A percentile compares a stretch with the other conserved stretches of the same genome.
Conservation (phyloP, 2,888 invertebrate species). For the Ectemnius lituratus region DNA sequence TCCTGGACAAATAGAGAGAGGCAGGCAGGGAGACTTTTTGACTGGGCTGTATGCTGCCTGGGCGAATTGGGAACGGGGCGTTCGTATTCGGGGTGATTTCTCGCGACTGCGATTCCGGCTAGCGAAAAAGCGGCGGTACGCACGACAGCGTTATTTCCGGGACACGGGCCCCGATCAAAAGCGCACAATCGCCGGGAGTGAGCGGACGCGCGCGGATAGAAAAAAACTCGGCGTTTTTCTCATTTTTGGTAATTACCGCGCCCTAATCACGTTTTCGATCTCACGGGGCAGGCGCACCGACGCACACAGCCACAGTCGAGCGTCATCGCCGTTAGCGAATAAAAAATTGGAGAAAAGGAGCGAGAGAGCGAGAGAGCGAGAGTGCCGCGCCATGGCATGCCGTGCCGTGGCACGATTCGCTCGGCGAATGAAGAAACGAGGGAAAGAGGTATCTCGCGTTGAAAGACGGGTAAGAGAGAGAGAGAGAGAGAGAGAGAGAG, state of each 20-base stretch:
- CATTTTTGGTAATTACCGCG: slow-evolving; percentile 14
- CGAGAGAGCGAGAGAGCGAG: slow-evolving; percentile 7
- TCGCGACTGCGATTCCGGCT: slow-evolving; percentile 6
- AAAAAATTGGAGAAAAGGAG: slow-evolving; percentile 2
- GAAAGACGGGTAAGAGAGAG: slow-evolving; percentile 1
- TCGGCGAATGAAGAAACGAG: background rate
- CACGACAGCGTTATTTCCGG: slow-evolving; percentile 9
- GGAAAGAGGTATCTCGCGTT: background rate
- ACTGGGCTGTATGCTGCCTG: no score
- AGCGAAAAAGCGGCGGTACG: background rate
- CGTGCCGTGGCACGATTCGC: background rate
- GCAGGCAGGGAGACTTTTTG: no score
- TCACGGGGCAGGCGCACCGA: slow-evolving; percentile 29
- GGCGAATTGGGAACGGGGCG: no score
- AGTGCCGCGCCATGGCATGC: no score
- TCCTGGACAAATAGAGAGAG: no score
- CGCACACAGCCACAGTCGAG: slow-evolving; percentile 40
- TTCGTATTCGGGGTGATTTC: slow-evolving; percentile 1
- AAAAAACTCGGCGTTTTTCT: background rate
- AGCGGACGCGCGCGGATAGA: background rate
- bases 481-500: background rate
- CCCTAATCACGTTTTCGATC: slow-evolving; percentile 16
- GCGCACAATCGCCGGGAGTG: slow-evolving; percentile 4
- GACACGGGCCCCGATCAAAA: slow-evolving; percentile 6
- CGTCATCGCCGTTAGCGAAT: slow-evolving; percentile 19